A percentile compares a stretch with the other conserved stretches of the same genome.
Evolutionary conservation across 2,797 vertebrate species (phyloP).

Genomic region (Trachops cirrhosus): DNA sequence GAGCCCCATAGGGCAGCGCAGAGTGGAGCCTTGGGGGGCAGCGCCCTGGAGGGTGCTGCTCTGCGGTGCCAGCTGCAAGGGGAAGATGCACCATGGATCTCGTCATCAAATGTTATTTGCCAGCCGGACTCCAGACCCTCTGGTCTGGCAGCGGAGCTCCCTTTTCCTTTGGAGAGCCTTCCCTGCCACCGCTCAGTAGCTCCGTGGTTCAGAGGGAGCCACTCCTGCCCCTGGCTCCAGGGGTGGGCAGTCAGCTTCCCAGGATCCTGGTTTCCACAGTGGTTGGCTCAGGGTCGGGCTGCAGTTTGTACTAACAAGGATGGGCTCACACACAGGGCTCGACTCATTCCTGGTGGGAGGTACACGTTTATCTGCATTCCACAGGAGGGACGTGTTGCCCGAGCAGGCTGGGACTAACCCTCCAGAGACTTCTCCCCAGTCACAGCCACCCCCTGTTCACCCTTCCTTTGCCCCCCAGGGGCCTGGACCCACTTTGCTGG

Average conservation of each 20-base stretch:
- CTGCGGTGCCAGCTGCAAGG: neutral
- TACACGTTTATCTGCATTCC: neutral
- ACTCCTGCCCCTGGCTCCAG: neutral
- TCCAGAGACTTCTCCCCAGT: neutral
- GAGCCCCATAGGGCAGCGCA: neutral
- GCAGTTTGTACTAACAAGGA: neutral
- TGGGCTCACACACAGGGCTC: too few relatives aligned
- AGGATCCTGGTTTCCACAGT: neutral
- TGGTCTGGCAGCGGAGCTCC: neutral
- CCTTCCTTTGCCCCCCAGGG: neutral
- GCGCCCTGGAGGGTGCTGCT: neutral
- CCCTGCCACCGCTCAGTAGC: neutral
- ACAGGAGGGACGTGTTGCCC: neutral
- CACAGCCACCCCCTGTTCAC: neutral
- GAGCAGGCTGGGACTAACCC: neutral
- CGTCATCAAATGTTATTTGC: neutral
- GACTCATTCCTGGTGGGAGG: neutral
- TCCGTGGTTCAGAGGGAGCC: neutral
- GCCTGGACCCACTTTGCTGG: neutral
- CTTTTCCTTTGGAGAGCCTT: neutral
- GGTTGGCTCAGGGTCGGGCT: neutral
- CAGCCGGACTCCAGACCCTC: neutral
- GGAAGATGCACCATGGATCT: neutral
- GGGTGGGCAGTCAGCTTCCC: neutral
- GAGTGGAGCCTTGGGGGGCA: neutral